phyloP scores from a whole-genome alignment of 2,888 invertebrate species.

The Leptinotarsa juncta region DNA sequence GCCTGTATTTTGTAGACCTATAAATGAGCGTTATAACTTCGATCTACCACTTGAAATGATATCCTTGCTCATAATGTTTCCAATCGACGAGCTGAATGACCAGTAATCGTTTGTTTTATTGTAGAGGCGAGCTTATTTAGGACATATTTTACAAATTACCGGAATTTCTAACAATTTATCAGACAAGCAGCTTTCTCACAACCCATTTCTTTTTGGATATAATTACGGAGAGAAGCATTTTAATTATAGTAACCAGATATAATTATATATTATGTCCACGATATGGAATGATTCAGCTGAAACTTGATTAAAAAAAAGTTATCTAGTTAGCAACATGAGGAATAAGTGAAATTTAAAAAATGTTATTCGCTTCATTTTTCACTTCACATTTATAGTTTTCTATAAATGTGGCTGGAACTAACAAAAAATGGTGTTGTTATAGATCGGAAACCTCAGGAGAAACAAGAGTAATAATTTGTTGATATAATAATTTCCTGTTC shows the following conservation, averaged over 20 bases:
- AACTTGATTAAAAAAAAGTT: neutral
- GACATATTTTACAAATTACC: constrained; percentile 10
- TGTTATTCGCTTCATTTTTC: neutral
- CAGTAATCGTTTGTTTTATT: neutral
- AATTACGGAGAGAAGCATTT: constrained; percentile 1
- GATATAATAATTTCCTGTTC: too few relatives aligned
- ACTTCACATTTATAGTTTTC: too few relatives aligned
- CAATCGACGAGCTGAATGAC: neutral
- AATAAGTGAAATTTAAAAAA: neutral
- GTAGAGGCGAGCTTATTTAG: neutral
- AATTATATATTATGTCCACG: neutral
- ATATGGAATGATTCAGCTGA: neutral
- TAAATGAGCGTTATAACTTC: neutral
- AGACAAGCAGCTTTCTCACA: constrained; percentile 6
- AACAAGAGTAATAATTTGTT: neutral
- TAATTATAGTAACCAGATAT: neutral
- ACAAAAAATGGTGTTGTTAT: too few relatives aligned
- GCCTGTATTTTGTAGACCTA: too few relatives aligned
- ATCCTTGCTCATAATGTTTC: neutral
- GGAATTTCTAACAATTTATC: neutral
- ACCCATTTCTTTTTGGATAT: constrained; percentile 9
- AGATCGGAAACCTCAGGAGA: too few relatives aligned
- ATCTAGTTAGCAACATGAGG: neutral
- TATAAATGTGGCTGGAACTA: too few relatives aligned
- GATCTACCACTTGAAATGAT: neutral